Evolutionary conservation across 2,113 vertebrate species (phyloP), one percentile per base, ranked within the genome.

Genomic region (Acrocephalus arundinaceus): DNA sequence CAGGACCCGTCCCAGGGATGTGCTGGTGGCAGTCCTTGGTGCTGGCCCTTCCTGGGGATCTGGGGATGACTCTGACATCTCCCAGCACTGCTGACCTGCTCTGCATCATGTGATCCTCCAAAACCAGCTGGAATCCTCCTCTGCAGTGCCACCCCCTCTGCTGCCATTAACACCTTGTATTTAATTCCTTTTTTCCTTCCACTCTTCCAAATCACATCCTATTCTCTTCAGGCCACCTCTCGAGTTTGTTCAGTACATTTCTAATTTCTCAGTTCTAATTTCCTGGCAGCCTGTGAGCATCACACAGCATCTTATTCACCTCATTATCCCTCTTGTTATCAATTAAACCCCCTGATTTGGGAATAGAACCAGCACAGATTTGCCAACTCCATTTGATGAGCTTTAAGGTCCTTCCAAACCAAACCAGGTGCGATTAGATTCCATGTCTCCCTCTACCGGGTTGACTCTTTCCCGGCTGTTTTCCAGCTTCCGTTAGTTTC

Each of bases 321-420:
- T 27, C 7, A 2, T 68, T 58, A 58, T 66, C 41, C 15, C 2
- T 58, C 74, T 74, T 4, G 1, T 31, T 70, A 52, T 23, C 27
- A 30, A 8, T 33, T 15, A 12, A 41, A 46, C 10, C 2, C 49
- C 7, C 21, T 1, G n/a, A 13, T 0, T 19, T 19, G 31, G n/a
- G 23, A 4, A 35, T 2, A 33, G 39, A 77, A 23, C 23, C 30
- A 10, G 79, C 46, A 6, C 13, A 74, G 1, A 11, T 61, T 21
- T 27, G 59, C 55, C 48, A 17, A 9, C 10, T 61, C 17, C 20
- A 31, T 43, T 59, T 0, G 1, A 6, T 15, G 39, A 62, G 33
- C 7, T 39, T 28, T 33, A 20, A 46, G 46, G 6, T 24, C 23
- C 19, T 46, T 62, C 65, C 39, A 15, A 54, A 8, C 12, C 23